These are phyloP conservation scores for Cavia aperea DNA, from an alignment of 2,113 vertebrate species.

Conservation along the genomic window DNA sequence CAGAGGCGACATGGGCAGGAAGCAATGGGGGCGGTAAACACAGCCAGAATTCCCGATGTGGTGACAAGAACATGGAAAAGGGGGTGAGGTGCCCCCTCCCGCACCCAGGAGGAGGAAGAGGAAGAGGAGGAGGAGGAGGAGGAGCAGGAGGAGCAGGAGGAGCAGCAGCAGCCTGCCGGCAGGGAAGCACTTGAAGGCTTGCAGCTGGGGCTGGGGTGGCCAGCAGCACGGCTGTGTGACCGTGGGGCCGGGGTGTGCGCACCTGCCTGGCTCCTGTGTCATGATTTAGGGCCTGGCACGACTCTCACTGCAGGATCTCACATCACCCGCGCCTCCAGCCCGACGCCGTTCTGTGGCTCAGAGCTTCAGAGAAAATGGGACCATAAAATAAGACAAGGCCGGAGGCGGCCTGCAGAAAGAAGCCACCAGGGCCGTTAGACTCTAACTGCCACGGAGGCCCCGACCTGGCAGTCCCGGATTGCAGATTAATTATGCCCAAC, in stretches of 20 bases:
- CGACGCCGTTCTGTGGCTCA: neutral
- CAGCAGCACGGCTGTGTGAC: accelerated
- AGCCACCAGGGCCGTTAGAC: conserved; percentile 30
- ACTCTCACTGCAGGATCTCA: neutral
- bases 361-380: conserved; percentile 51
- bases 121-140: too few species aligned
- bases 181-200: neutral
- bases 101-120: too few species aligned
- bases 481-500: neutral
- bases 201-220: accelerated
- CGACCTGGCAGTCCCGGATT: neutral
- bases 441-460: neutral
- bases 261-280: neutral
- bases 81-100: accelerated
- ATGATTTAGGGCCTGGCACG: conserved; percentile 43
- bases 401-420: conserved; percentile 5
- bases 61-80: neutral
- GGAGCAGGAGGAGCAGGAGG: too few species aligned
- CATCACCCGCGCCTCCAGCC: neutral
- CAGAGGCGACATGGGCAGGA: accelerated
- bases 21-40: accelerated
- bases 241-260: accelerated
- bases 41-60: neutral
- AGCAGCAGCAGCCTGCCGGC: neutral
- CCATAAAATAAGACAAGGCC: conserved; percentile 6